These are phyloP conservation scores for Drosophila nasuta DNA, from an alignment of 1,140 invertebrate species.

Conservation along the genomic window DNA sequence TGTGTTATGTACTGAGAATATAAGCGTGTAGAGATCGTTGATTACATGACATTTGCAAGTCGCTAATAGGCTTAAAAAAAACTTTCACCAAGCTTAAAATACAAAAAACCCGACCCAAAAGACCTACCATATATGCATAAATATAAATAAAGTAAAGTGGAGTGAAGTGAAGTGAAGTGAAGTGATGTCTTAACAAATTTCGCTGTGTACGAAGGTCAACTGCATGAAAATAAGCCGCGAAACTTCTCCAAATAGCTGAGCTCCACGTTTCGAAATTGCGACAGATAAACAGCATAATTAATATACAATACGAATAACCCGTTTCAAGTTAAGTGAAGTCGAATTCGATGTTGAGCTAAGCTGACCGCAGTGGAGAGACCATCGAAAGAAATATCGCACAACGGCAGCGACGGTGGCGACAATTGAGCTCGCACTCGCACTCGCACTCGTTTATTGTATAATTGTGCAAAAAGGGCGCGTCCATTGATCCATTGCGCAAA, in stretches of 20 bases:
- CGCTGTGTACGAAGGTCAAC: slow-evolving; percentile 68
- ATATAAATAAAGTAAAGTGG: slow-evolving; percentile 17
- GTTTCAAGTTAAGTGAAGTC: slow-evolving; percentile 59
- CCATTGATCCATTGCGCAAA: slow-evolving; percentile 71
- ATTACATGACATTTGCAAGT: slow-evolving; percentile 8
- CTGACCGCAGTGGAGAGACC: slow-evolving; percentile 4
- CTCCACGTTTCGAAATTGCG: slow-evolving; percentile 63
- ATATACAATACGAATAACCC: slow-evolving; percentile 72
- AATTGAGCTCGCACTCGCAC: slow-evolving; percentile 43
- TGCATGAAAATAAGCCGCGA: slow-evolving; percentile 53
- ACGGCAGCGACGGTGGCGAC: slow-evolving; percentile 25
- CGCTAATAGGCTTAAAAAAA: slow-evolving; percentile 19
- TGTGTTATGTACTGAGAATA: not conserved
- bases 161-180: not conserved
- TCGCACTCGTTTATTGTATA: slow-evolving; percentile 53
- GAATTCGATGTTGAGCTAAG: slow-evolving; percentile 3
- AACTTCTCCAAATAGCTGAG: slow-evolving; percentile 56
- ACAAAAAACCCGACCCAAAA: not conserved
- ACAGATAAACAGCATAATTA: slow-evolving; percentile 75
- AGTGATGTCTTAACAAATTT: slow-evolving; percentile 50
- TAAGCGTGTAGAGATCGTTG: slow-evolving; percentile 1
- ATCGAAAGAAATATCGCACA: too few species aligned
- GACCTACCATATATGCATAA: slow-evolving; percentile 6
- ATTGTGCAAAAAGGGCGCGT: slow-evolving; percentile 71
- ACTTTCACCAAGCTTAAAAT: slow-evolving; percentile 32